Percentiles rank a stretch among this genome's conserved stretches.
Conservation (phyloP, 2,113 vertebrate genomes). For the Marmota monax region DNA sequence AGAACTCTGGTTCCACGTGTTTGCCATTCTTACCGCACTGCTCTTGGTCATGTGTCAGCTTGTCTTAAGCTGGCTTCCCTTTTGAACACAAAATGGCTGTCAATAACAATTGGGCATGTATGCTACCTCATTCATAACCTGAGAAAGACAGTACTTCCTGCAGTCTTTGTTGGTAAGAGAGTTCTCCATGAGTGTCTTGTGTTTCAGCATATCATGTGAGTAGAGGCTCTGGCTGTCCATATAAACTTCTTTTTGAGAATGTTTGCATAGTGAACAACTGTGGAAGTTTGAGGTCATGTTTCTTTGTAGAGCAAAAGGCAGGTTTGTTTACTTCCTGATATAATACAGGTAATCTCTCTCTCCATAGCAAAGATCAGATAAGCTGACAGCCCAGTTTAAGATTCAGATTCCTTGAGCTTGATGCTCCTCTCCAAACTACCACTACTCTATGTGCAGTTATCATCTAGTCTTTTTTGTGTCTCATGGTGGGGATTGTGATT, state of each 20-base stretch:
- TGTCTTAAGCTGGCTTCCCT: conserved; percentile 6
- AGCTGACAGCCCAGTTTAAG: neutral
- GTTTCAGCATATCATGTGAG: conserved; percentile 10
- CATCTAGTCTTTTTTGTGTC: neutral
- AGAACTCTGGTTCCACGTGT: neutral
- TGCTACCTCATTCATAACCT: neutral
- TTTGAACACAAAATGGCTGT: neutral
- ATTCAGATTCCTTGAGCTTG: neutral
- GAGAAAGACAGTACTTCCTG: neutral
- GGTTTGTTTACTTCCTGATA: neutral
- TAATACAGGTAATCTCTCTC: neutral
- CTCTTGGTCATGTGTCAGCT: neutral
- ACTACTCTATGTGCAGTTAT: neutral
- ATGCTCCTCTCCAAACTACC: neutral
- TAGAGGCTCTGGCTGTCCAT: neutral
- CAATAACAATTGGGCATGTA: neutral
- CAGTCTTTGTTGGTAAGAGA: neutral
- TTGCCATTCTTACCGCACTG: neutral
- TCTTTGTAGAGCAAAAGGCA: neutral
- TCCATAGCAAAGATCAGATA: neutral
- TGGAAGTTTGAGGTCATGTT: neutral
- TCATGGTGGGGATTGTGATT: neutral
- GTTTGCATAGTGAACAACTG: neutral
- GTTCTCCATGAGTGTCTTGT: neutral
- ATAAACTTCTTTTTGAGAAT: neutral